These are phyloP conservation scores for Acanthosoma haemorrhoidale DNA, from an alignment of 2,888 invertebrate genomes.

Conservation along the genomic window DNA sequence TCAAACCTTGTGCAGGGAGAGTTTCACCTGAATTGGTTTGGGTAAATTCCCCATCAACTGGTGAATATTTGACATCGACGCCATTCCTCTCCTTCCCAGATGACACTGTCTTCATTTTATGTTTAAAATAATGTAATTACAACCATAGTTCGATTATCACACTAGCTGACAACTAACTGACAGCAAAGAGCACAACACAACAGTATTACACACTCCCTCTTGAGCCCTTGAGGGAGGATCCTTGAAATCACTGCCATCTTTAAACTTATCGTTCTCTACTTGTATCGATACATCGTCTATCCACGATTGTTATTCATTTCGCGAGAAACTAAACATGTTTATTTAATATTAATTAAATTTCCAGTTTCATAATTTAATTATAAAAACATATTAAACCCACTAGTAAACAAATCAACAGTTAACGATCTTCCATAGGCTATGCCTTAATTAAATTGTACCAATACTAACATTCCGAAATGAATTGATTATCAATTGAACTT, in stretches of 20 bases:
- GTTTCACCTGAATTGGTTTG: conserved; percentile 24
- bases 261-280: neutral
- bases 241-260: conserved; percentile 12
- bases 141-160: neutral
- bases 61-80: conserved; percentile 22
- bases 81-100: conserved; percentile 30
- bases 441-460: too few species aligned
- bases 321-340: too few species aligned
- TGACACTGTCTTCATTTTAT: conserved; percentile 33
- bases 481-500: too few species aligned
- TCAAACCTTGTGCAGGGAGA: conserved; percentile 13
- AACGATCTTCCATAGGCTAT: too few species aligned
- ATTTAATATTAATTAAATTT: too few species aligned
- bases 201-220: too few species aligned
- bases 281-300: neutral
- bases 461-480: too few species aligned
- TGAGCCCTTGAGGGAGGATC: neutral
- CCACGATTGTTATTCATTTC: too few species aligned
- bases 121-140: neutral
- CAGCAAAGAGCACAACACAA: neutral
- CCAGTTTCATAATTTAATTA: too few species aligned
- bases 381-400: too few species aligned
- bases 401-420: too few species aligned
- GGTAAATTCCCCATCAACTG: conserved; percentile 17
- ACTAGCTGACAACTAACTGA: neutral